These are phyloP conservation scores for Probosciger aterrimus DNA, from an alignment of 2,113 vertebrate genomes.

Conservation along the genomic window DNA sequence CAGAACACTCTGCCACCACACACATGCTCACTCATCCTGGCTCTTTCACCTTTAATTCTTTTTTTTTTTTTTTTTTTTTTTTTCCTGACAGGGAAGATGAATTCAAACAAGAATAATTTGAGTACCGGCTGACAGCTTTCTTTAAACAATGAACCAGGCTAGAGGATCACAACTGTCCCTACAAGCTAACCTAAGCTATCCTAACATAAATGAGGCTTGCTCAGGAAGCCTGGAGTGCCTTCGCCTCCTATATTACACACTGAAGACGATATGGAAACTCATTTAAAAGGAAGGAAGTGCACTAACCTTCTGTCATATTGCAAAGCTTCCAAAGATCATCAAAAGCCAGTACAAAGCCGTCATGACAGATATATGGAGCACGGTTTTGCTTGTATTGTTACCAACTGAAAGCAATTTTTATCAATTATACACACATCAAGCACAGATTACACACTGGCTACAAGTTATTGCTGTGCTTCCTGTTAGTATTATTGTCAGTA, in stretches of 20 bases:
- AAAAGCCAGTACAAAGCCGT: not conserved
- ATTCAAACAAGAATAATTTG: conserved; percentile 34
- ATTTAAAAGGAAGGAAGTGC: conserved; percentile 43
- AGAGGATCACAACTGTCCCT: not conserved
- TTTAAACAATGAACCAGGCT: not conserved
- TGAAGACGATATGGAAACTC: conserved; percentile 39
- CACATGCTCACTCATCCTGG: not conserved
- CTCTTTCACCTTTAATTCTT: conserved; percentile 51
- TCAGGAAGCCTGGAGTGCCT: not conserved
- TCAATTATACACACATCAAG: conserved; percentile 33
- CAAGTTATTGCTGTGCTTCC: not conserved
- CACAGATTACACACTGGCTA: not conserved
- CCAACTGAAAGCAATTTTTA: conserved; percentile 37
- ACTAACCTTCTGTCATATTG: conserved; percentile 38
- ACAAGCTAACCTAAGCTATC: not conserved
- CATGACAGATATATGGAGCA: conserved; percentile 29
- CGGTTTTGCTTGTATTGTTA: conserved; percentile 28
- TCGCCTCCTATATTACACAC: not conserved
- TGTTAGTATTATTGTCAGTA: not conserved
- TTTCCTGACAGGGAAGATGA: conserved; percentile 12
- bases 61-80: not conserved
- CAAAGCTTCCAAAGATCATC: conserved; percentile 12
- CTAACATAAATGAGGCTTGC: not conserved
- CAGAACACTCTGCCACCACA: not conserved
- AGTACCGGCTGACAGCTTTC: not conserved